Percentiles rank a stretch among this genome's conserved stretches.
Conservation (phyloP, 2,888 invertebrate species). For the Dendrolimus houi region DNA sequence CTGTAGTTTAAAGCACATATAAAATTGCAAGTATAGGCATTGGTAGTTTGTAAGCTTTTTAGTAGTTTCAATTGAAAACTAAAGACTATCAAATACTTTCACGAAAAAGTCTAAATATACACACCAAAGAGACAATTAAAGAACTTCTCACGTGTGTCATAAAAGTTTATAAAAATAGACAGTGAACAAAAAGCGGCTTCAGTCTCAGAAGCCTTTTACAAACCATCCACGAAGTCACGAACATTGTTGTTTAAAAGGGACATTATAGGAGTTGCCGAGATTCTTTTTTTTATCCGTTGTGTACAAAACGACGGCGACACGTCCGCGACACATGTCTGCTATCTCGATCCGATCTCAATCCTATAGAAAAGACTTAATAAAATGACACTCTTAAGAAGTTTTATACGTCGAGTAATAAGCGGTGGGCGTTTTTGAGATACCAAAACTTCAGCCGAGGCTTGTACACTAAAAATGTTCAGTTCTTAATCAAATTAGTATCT, state of each 20-base stretch:
- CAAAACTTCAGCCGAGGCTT: no score
- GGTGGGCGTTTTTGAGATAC: background rate
- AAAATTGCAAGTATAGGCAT: no score
- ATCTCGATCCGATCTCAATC: constrained; percentile 50
- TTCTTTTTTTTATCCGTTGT: constrained; percentile 16
- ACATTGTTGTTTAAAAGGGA: constrained; percentile 27
- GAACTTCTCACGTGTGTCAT: constrained; percentile 4
- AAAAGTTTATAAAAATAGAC: background rate
- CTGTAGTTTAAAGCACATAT: no score
- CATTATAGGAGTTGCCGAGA: constrained; percentile 26
- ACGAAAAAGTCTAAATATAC: no score
- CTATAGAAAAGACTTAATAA: constrained; percentile 56
- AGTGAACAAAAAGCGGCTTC: background rate
- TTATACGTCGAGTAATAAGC: constrained; percentile 15
- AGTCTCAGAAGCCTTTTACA: constrained; percentile 11
- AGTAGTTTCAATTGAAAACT: no score
- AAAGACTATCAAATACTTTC: no score
- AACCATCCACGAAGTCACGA: constrained; percentile 12
- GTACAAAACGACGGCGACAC: constrained; percentile 25
- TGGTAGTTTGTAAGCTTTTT: no score
- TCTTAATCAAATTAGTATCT: no score
- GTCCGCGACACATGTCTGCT: constrained; percentile 57
- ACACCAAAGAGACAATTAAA: background rate
- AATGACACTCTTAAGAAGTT: constrained; percentile 43
- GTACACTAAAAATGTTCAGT: no score